These are phyloP conservation scores for Ferrisia virgata DNA, from an alignment of 2,888 invertebrate species.

Conservation along the genomic window DNA sequence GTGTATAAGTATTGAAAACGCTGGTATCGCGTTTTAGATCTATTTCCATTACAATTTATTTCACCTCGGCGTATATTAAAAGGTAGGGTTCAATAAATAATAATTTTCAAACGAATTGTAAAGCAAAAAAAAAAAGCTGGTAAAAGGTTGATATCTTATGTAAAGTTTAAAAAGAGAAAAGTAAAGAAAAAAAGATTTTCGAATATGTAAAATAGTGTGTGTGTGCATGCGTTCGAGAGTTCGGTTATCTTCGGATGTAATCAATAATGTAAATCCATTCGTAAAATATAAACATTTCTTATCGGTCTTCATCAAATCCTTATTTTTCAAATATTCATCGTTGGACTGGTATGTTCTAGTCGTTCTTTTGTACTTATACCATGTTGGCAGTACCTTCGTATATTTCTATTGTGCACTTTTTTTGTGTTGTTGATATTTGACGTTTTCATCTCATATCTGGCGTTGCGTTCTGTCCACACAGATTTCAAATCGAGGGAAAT, in stretches of 20 bases:
- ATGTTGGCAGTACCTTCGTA: background rate
- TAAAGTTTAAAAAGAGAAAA: background rate
- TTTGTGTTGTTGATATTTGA: background rate
- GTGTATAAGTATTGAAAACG: constrained; percentile 15
- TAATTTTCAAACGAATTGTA: background rate
- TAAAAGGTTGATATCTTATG: constrained; percentile 21
- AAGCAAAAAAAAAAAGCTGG: background rate
- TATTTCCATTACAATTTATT: constrained; percentile 31
- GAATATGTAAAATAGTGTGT: background rate
- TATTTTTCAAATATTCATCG: background rate
- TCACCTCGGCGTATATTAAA: constrained; percentile 18
- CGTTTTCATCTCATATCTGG: background rate
- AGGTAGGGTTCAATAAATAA: constrained; percentile 23
- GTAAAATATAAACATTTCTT: constrained; percentile 21
- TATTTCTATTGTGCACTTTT: background rate
- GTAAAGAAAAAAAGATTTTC: background rate
- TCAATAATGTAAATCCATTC: constrained; percentile 28
- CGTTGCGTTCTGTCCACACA: no score
- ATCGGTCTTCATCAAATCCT: constrained; percentile 10
- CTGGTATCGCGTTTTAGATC: constrained; percentile 21
- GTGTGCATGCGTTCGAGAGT: background rate
- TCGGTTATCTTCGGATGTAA: background rate
- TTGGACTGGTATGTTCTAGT: background rate
- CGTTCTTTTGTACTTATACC: background rate
- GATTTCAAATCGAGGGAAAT: background rate